Base-by-base conservation (phyloP, 2,888 invertebrate species). In the Ariolimax columbianus region DNA sequence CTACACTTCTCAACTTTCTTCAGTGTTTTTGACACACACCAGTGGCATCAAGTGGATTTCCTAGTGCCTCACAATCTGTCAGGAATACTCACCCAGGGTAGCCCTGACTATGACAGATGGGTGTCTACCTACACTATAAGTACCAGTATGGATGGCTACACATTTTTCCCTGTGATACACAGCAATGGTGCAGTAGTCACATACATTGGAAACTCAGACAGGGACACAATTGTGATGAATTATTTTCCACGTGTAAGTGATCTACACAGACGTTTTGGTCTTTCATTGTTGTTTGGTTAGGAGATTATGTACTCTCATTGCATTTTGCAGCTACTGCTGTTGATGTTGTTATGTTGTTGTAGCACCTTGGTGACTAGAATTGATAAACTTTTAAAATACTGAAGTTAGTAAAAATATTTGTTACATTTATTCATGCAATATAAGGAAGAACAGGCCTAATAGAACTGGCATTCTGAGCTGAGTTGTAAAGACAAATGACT, bases 1-100 rank as follows among this genome's bases (percentile, higher is more conserved):
- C 59, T 63, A n/a, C n/a, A 63, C 59, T n/a, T n/a, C n/a, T 63
- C n/a, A 63, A 70, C 26, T 70, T 36, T 38, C 70, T 40, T 38
- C 70, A 70, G 70, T 23, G 19, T 70, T 70, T 70, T 70, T 70
- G 70, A 70, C 70, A 70, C 38, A 30, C 70, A n/a, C 68, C 89
- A 89, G 79, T 92, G 91, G 91, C 89, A 91, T 36, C 89, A 91
- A 79, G n/a, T n/a, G n/a, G 91, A 92, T 77, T 88, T 91, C 85
- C 86, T 88, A 17, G 72, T 84, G 30, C 90, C 91, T 6, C 87
- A 88, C 81, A 77, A 87, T 23, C 85, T 92, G 70, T 89, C 90
- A 6, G 91, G 91, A 9, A 84, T 92, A 40, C 84, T 91, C 36
- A 91, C 91, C 2, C 91, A 92, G 85, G 92, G 92, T 14, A 88